phyloP scores from a whole-genome alignment of 2,113 vertebrate genomes.

The Naja naja region DNA sequence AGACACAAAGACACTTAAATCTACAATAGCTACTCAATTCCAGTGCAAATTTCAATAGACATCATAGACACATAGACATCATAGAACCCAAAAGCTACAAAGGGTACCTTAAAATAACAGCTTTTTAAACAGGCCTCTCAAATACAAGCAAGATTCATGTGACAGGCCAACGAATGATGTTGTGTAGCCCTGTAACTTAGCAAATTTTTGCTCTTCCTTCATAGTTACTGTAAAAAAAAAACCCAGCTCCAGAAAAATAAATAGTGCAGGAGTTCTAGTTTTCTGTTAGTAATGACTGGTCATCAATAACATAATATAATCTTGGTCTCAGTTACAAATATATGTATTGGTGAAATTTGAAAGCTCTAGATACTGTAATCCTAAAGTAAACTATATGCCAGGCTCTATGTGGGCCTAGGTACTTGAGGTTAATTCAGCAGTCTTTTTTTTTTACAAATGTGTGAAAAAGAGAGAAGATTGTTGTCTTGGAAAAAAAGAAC shows the following conservation, averaged over 20 bases:
- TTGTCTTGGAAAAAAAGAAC: neutral
- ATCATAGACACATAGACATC: slow-evolving; percentile 5
- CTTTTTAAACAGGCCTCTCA: slow-evolving; percentile 21
- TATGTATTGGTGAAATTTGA: slow-evolving; percentile 3
- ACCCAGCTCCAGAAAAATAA: slow-evolving; percentile 30
- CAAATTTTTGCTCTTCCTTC: slow-evolving; percentile 35
- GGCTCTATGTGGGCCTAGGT: slow-evolving; percentile 7
- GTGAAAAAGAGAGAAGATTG: too few relatives aligned
- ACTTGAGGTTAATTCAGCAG: slow-evolving; percentile 7
- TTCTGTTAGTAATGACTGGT: neutral
- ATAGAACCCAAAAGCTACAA: slow-evolving; percentile 29
- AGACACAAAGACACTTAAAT: neutral
- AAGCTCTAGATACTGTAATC: neutral
- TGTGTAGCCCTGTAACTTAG: slow-evolving; percentile 36
- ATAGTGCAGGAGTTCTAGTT: slow-evolving; percentile 26
- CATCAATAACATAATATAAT: neutral
- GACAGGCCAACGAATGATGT: slow-evolving; percentile 19
- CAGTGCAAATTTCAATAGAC: neutral
- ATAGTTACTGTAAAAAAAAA: slow-evolving; percentile 33
- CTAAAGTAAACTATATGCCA: slow-evolving; percentile 27
- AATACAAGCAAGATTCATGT: neutral
- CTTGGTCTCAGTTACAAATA: neutral
- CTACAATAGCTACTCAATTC: slow-evolving; percentile 19
- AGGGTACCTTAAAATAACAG: slow-evolving; percentile 25
- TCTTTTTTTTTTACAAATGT: neutral